phyloP scores from a whole-genome alignment of 1,140 invertebrate genomes.

The Pachypeltis micranthus region DNA sequence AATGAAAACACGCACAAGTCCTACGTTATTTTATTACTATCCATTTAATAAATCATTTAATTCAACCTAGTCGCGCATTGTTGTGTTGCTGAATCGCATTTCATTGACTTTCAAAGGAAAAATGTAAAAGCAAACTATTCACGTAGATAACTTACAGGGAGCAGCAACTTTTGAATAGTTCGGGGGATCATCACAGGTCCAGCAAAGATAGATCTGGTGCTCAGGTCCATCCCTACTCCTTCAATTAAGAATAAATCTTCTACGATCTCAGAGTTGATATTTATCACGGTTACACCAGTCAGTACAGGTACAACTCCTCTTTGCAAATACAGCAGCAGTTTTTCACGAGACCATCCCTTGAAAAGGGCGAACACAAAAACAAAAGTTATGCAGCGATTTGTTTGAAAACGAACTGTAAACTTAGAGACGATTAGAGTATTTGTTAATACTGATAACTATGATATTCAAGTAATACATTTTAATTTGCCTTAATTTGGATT shows the following conservation, averaged over 20 bases:
- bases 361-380: too few species aligned
- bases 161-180: slow-evolving; percentile 18
- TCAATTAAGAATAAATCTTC: slow-evolving; percentile 22
- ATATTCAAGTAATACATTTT: too few species aligned
- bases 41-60: too few species aligned
- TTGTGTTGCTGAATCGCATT: background rate
- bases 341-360: slow-evolving; percentile 26
- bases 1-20: too few species aligned
- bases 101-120: background rate
- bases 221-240: slow-evolving; percentile 17
- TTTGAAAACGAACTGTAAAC: too few species aligned
- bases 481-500: too few species aligned
- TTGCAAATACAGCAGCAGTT: slow-evolving; percentile 26
- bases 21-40: too few species aligned
- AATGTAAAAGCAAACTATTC: too few species aligned
- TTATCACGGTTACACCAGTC: background rate
- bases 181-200: slow-evolving; percentile 18
- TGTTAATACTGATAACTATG: too few species aligned
- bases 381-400: too few species aligned
- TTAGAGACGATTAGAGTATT: too few species aligned
- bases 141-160: slow-evolving; percentile 8
- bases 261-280: slow-evolving; percentile 14
- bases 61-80: too few species aligned
- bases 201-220: slow-evolving; percentile 6
- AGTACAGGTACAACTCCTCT: slow-evolving; percentile 23